Percentiles rank a stretch among this genome's conserved stretches.
Evolutionary conservation across 1,140 invertebrate genomes (phyloP).

Genomic region (Leptonema lineaticorne): DNA sequence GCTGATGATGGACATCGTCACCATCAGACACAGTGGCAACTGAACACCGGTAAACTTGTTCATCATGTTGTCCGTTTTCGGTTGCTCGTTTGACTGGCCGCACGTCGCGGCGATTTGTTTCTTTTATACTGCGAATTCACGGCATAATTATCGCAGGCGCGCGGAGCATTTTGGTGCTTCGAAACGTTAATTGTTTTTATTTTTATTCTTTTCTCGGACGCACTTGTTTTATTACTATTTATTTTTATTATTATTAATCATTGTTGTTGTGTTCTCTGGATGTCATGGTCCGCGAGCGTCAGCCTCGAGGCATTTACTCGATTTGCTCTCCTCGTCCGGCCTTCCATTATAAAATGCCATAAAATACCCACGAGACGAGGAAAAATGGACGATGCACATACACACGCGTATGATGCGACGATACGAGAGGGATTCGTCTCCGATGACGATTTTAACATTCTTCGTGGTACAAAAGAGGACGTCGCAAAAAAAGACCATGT

Average conservation of each 20-base stretch:
- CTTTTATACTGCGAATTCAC: conserved; percentile 40
- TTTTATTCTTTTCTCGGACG: neutral
- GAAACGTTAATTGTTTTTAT: conserved; percentile 34
- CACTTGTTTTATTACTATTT: conserved; percentile 4
- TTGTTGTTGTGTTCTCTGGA: conserved; percentile 9
- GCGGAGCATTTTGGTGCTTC: conserved; percentile 20
- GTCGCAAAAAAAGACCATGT: neutral
- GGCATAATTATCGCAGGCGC: conserved; percentile 27
- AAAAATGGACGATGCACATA: too few relatives aligned
- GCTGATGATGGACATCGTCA: conserved; percentile 5
- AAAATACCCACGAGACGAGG: neutral
- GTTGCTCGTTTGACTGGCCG: conserved; percentile 33
- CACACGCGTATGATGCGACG: too few relatives aligned
- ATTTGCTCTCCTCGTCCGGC: conserved; percentile 5
- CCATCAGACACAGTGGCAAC: conserved; percentile 9
- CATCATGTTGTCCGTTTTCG: conserved; percentile 32
- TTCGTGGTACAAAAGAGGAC: neutral
- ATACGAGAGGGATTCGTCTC: too few relatives aligned
- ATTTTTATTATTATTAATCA: too few relatives aligned
- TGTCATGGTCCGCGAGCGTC: conserved; percentile 20
- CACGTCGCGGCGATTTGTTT: conserved; percentile 32
- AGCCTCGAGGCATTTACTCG: conserved; percentile 19
- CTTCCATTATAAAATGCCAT: conserved; percentile 13
- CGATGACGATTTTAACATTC: neutral
- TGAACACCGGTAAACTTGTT: neutral